Evolutionary conservation across 2,888 invertebrate genomes (phyloP).

Genomic region (Hylaea fasciaria): DNA sequence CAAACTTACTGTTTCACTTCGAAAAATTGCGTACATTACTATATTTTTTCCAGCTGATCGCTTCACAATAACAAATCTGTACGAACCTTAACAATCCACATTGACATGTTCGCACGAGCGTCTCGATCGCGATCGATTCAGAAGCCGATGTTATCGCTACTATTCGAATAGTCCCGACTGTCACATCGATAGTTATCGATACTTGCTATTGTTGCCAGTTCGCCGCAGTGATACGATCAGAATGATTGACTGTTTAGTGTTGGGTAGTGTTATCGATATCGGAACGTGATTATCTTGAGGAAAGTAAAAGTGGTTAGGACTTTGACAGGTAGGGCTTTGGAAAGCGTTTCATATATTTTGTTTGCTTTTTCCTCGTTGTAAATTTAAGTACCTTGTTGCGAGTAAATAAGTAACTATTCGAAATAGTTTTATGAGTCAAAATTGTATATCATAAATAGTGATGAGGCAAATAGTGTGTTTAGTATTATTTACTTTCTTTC

Average conservation of each 20-base stretch:
- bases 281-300: slow-evolving; percentile 8
- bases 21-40: too few species aligned
- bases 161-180: slow-evolving; percentile 45
- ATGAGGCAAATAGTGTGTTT: too few species aligned
- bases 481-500: too few species aligned
- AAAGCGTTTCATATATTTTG: background rate
- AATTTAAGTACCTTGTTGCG: too few species aligned
- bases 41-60: background rate
- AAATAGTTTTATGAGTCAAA: too few species aligned
- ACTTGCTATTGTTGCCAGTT: slow-evolving; percentile 34
- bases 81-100: slow-evolving; percentile 13
- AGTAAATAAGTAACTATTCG: too few species aligned
- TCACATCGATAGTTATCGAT: slow-evolving; percentile 38
- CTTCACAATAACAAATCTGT: slow-evolving; percentile 14
- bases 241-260: slow-evolving; percentile 43
- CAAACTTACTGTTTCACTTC: too few species aligned
- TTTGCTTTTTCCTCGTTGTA: background rate
- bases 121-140: slow-evolving; percentile 55
- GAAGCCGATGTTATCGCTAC: slow-evolving; percentile 58
- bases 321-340: slow-evolving; percentile 16
- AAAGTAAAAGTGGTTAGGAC: slow-evolving; percentile 24
- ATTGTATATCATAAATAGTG: too few species aligned
- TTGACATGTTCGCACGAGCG: slow-evolving; percentile 59
- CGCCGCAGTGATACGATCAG: slow-evolving; percentile 34
- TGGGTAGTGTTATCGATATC: slow-evolving; percentile 46